These are phyloP conservation scores for Tipula helvola DNA, from an alignment of 2,888 invertebrate genomes.

Conservation along the genomic window DNA sequence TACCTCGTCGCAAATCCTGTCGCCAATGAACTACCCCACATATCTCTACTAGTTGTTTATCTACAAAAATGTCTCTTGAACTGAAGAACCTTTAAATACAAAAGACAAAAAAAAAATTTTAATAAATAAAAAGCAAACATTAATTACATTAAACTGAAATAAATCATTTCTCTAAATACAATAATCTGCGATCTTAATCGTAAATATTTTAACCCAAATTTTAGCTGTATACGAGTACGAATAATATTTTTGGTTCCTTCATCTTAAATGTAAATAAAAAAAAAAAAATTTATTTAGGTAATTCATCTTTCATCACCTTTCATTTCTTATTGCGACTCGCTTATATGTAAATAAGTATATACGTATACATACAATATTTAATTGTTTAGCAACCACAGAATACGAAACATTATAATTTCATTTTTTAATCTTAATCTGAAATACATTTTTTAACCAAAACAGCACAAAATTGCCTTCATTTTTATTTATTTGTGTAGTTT, in stretches of 20 bases:
- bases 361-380: not conserved
- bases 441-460: not conserved
- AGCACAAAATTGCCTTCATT: not conserved
- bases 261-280: not conserved
- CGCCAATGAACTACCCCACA: not conserved
- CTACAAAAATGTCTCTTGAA: not conserved
- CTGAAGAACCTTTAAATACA: not conserved
- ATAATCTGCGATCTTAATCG: not conserved
- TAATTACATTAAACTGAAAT: not conserved
- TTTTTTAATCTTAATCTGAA: not conserved
- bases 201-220: not conserved
- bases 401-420: not conserved
- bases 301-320: not conserved
- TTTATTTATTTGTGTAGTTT: not conserved
- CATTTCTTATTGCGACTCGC: not conserved
- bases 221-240: not conserved
- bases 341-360: no score
- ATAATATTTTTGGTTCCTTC: not conserved
- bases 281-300: not conserved
- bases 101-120: not conserved
- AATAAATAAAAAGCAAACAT: not conserved
- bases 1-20: not conserved
- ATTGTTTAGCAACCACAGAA: not conserved
- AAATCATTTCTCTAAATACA: conserved; percentile 4
- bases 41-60: not conserved